Base-by-base conservation (phyloP, 2,797 vertebrate species). In the Champsocephalus esox region DNA sequence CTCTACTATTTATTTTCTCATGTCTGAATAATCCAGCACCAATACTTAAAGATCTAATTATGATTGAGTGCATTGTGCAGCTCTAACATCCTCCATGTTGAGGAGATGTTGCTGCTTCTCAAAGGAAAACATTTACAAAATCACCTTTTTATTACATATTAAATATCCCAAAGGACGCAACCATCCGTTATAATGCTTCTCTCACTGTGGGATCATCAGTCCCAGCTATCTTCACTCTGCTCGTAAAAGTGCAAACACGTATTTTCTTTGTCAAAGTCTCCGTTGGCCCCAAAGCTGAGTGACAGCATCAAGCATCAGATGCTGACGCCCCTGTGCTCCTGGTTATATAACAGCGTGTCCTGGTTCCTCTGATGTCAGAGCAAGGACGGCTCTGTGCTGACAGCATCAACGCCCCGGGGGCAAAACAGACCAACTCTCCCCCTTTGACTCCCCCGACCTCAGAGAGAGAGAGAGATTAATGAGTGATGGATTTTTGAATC, bases 261-360 rank as follows among this genome's bases (percentile, higher is more conserved):
- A 2, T 17, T 17, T 17, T 10, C 54, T 41, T 54, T 34, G 0
- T 60, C 19, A 16, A 5, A 46, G 50, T 41, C 28, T 46, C 0
- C 0, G 41, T 48, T 21, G 72, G 68, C 71, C 67, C 14, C 24
- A 28, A 34, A 50, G 50, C 59, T 50, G 45, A 50, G 16, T 34
- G 45, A 52, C 46, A 54, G 60, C 59, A 49, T 43, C 1, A 50
- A 45, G 16, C 51, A 43, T 49, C 68, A 41, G 58, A 51, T 61
- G 43, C 44, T 16, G 46, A 44, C 43, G 60, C 56, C 76, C 2
- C 24, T 12, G 8, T 6, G 10, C 13, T 24, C 6, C 28, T 38
- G 73, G 77, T 92, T 92, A 91, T 82, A 41, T 92, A 92, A 92
- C 73, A 72, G 11, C 28, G 28, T 19, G 64, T 55, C 81, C 84